These are phyloP conservation scores for Drosophila novamexicana DNA, from an alignment of 1,140 invertebrate genomes.

Conservation along the genomic window DNA sequence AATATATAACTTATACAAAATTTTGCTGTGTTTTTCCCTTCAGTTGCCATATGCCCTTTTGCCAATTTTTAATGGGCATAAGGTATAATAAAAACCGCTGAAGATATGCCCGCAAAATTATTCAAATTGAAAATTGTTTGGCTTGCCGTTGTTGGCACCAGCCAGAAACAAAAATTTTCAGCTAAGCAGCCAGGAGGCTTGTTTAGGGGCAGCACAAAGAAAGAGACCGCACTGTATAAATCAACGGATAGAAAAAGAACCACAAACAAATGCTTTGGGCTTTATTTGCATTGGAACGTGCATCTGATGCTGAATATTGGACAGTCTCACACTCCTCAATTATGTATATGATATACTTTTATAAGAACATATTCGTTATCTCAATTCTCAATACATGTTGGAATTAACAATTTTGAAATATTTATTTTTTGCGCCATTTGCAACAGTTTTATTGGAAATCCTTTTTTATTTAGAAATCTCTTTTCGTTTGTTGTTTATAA, in stretches of 20 bases:
- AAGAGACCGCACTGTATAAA: conserved; percentile 37
- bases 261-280: conserved; percentile 3
- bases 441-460: too few species aligned
- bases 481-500: too few species aligned
- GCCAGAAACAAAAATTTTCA: conserved; percentile 50
- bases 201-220: conserved; percentile 21
- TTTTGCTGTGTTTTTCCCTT: too few species aligned
- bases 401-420: too few species aligned
- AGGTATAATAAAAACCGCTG: not conserved
- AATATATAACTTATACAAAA: too few species aligned
- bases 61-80: not conserved
- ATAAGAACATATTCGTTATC: too few species aligned
- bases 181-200: conserved; percentile 28
- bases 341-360: too few species aligned
- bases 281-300: conserved; percentile 16
- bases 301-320: conserved; percentile 13
- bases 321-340: not conserved
- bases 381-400: too few species aligned
- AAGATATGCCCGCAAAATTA: conserved; percentile 68
- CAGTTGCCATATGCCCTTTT: too few species aligned
- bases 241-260: conserved; percentile 11
- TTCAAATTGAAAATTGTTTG: conserved; percentile 78
- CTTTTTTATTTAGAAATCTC: too few species aligned
- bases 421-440: too few species aligned
- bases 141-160: conserved; percentile 66